Evolutionary conservation across 2,797 vertebrate species (phyloP).

Genomic region (Botia kubotai): DNA sequence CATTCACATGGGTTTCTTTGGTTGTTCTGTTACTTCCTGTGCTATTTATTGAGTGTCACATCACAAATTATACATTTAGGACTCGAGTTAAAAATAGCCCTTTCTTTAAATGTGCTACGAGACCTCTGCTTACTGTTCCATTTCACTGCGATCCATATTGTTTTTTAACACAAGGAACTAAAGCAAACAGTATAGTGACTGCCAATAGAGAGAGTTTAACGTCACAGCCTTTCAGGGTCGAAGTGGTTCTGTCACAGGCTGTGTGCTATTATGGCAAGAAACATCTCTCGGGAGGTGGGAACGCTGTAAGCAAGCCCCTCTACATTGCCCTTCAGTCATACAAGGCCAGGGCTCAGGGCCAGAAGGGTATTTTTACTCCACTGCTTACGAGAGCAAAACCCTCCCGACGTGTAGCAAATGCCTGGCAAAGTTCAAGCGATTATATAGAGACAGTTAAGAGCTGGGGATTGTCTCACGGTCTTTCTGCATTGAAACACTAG

Average conservation of each 20-base stretch:
- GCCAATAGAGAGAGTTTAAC: not conserved
- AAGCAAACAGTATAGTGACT: not conserved
- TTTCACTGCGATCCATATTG: not conserved
- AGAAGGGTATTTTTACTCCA: slow-evolving; percentile 42
- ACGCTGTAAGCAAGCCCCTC: slow-evolving; percentile 10
- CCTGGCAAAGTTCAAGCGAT: slow-evolving; percentile 43
- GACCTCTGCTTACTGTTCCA: not conserved
- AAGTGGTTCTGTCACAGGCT: slow-evolving; percentile 16
- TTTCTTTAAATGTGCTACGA: not conserved
- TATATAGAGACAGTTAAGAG: slow-evolving; percentile 22
- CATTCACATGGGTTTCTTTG: not conserved
- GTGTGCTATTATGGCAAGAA: not conserved
- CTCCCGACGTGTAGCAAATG: slow-evolving; percentile 20
- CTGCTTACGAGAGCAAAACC: slow-evolving; percentile 46
- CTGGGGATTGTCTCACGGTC: slow-evolving; percentile 6
- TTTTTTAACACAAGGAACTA: not conserved
- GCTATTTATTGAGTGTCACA: not conserved
- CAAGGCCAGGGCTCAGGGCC: slow-evolving; percentile 39
- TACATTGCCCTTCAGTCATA: slow-evolving; percentile 37
- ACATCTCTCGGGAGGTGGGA: slow-evolving; percentile 7
- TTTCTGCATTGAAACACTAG: slow-evolving; percentile 30
- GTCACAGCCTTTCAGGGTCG: slow-evolving; percentile 18
- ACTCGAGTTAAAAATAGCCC: not conserved
- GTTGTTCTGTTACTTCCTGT: not conserved
- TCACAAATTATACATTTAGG: not conserved